Conservation (phyloP, 1,140 invertebrate species). For the Cotesia glomerata region DNA sequence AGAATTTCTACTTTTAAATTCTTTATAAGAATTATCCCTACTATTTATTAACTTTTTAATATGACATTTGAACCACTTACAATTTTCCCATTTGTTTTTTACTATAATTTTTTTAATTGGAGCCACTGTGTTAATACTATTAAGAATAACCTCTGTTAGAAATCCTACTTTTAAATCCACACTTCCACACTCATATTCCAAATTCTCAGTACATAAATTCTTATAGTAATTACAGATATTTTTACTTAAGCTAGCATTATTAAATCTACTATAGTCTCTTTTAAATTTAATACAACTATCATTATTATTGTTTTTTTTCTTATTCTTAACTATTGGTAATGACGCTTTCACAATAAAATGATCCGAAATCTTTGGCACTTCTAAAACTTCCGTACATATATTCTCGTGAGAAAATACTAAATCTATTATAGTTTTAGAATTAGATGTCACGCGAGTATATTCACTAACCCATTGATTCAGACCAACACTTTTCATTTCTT, state of each 20-base stretch:
- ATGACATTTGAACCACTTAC: not conserved
- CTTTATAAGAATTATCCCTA: not conserved
- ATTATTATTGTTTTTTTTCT: not conserved
- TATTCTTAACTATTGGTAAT: not conserved
- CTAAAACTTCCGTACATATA: not conserved
- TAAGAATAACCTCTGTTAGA: too few relatives aligned
- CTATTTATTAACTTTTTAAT: not conserved
- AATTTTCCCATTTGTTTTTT: not conserved
- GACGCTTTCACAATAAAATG: constrained; percentile 11
- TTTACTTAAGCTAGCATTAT: too few relatives aligned
- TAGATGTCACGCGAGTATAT: not conserved
- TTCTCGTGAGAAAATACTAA: constrained; percentile 15
- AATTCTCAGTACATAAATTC: too few relatives aligned
- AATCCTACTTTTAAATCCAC: too few relatives aligned
- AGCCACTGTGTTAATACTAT: too few relatives aligned
- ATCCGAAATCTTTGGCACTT: constrained; percentile 19
- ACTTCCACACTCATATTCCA: too few relatives aligned
- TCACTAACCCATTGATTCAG: constrained; percentile 3
- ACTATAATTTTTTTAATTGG: not conserved
- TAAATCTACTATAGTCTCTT: not conserved
- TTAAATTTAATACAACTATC: not conserved
- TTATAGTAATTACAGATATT: too few relatives aligned
- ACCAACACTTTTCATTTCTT: not conserved
- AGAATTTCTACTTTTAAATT: not conserved
- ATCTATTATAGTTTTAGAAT: constrained; percentile 21